Evolutionary conservation across 2,113 vertebrate species (phyloP).

Genomic region (Meles meles): DNA sequence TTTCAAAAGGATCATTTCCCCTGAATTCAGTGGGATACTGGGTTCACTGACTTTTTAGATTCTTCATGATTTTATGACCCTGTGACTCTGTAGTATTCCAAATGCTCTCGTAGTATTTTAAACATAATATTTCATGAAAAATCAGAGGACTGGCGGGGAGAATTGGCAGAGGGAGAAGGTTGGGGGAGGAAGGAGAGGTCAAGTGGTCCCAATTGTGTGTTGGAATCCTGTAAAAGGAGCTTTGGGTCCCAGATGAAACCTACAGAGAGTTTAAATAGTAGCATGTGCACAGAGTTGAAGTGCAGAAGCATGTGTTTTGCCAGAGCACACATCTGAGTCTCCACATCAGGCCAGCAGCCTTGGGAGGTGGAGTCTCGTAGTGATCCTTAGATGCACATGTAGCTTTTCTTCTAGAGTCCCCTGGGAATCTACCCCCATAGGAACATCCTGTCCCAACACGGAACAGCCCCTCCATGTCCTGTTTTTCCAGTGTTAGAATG

Average conservation of each 20-base stretch:
- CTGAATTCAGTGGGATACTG: not conserved
- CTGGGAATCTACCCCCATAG: not conserved
- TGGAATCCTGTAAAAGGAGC: not conserved
- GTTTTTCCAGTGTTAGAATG: not conserved
- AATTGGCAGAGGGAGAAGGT: not conserved
- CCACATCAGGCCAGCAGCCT: not conserved
- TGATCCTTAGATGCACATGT: not conserved
- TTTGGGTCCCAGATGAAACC: not conserved
- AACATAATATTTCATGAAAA: not conserved
- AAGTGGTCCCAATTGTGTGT: not conserved
- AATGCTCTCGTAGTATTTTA: not conserved
- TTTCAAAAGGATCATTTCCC: not conserved
- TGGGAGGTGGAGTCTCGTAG: not conserved
- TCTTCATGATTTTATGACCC: not conserved
- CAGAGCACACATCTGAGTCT: not conserved
- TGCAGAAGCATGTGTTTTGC: not conserved
- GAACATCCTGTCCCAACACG: not conserved
- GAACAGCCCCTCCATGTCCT: not conserved
- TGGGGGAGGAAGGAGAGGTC: not conserved
- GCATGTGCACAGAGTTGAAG: not conserved
- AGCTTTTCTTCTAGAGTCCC: not conserved
- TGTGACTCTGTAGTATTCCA: not conserved
- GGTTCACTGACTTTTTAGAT: not conserved
- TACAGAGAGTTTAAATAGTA: not conserved
- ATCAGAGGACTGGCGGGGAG: not conserved